These are phyloP conservation scores for Pachliopta kotzebuea DNA, from an alignment of 2,888 invertebrate species.

Conservation along the genomic window DNA sequence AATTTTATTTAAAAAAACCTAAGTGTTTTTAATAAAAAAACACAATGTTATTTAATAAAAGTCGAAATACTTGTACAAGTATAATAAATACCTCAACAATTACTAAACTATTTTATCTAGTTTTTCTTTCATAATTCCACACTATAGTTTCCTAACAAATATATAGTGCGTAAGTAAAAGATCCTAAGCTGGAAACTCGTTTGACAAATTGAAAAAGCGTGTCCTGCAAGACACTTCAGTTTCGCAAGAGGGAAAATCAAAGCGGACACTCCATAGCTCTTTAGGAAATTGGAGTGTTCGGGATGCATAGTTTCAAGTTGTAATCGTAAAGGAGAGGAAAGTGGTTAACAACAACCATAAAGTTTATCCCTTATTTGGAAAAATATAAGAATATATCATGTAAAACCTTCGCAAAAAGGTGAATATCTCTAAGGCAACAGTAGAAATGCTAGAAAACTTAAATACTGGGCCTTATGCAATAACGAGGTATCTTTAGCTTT, in stretches of 20 bases:
- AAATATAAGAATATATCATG: no score
- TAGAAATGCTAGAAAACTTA: no score
- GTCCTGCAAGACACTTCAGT: slow-evolving; percentile 52
- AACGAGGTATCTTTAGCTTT: no score
- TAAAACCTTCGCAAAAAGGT: no score
- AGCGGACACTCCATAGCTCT: slow-evolving; percentile 48
- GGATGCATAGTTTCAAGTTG: not conserved
- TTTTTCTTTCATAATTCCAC: not conserved
- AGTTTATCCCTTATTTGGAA: no score
- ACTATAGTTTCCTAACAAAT: not conserved
- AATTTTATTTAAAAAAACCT: not conserved
- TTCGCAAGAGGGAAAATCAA: slow-evolving; percentile 61
- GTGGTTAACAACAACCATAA: no score
- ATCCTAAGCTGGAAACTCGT: slow-evolving; percentile 45
- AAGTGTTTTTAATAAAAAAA: not conserved
- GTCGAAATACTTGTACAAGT: not conserved
- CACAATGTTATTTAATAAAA: not conserved
- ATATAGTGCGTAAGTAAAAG: not conserved
- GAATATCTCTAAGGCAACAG: no score
- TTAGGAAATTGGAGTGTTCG: slow-evolving; percentile 37
- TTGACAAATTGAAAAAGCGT: slow-evolving; percentile 69
- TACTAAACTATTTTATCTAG: not conserved
- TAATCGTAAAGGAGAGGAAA: slow-evolving; percentile 4
- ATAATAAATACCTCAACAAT: no score
- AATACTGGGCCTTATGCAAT: no score